Percentiles rank a stretch among this genome's conserved stretches.
These are phyloP conservation scores for Sylvietta virens DNA, from an alignment of 2,113 vertebrate genomes.

Conservation along the genomic window DNA sequence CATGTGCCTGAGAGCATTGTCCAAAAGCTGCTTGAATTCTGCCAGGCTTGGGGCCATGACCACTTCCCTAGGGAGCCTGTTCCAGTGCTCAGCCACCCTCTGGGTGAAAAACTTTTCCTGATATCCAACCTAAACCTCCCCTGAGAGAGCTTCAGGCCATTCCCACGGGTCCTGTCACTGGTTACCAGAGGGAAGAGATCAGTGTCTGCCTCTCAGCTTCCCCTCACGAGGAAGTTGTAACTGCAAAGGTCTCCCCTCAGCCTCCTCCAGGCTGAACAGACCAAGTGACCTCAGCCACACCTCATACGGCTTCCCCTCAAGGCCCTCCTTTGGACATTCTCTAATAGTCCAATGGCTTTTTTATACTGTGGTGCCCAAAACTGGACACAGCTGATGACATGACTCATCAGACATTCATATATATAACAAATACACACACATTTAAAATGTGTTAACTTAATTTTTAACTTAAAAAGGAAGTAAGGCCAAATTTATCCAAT, in stretches of 20 bases:
- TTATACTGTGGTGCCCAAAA: background rate
- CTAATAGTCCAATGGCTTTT: background rate
- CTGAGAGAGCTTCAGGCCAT: background rate
- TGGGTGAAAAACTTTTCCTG: background rate
- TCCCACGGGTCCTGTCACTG: background rate
- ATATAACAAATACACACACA: background rate
- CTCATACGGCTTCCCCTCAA: background rate
- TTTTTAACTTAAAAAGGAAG: background rate
- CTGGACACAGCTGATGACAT: background rate
- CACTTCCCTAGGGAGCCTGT: background rate
- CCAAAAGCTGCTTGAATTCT: background rate
- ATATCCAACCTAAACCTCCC: background rate
- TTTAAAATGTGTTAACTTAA: background rate
- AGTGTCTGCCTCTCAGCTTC: background rate
- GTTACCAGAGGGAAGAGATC: background rate
- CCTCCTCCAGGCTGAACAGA: background rate
- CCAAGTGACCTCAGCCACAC: background rate
- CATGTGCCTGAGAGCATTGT: background rate
- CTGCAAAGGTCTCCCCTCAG: background rate
- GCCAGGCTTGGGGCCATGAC: background rate
- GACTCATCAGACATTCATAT: background rate
- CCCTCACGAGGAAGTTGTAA: accelerated
- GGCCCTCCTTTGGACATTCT: background rate
- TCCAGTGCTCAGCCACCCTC: background rate
- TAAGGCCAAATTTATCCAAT: background rate